Conservation (phyloP, 2,888 invertebrate genomes). For the Oxyteleia sp. region DNA sequence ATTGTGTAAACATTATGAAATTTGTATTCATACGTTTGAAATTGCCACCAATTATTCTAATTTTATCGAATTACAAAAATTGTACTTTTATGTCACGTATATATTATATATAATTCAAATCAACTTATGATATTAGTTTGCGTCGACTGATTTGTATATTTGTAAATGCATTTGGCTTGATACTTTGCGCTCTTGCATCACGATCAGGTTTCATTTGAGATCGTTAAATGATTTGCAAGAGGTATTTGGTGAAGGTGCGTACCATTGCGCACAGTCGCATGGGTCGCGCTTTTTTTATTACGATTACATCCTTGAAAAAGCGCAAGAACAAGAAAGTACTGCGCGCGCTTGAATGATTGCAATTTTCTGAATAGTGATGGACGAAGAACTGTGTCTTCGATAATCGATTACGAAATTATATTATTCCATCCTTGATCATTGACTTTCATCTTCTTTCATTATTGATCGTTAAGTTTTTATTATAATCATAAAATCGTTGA, state of each 20-base stretch:
- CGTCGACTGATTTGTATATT: background rate
- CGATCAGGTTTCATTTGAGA: conserved; percentile 45
- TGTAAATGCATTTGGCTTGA: background rate
- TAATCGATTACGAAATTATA: background rate
- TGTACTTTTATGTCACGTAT: no score
- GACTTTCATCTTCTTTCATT: no score
- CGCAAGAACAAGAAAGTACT: conserved; percentile 18
- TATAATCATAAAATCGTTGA: no score
- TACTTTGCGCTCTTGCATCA: conserved; percentile 55
- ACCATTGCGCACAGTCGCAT: conserved; percentile 22
- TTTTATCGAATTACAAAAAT: no score
- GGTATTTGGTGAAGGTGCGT: conserved; percentile 57
- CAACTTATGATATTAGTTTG: no score
- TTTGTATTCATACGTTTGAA: no score
- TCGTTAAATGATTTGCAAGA: conserved; percentile 48
- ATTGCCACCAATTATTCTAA: no score
- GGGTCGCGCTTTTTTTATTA: conserved; percentile 54
- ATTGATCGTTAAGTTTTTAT: no score
- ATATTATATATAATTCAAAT: no score
- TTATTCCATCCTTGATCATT: background rate
- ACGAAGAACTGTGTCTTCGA: background rate
- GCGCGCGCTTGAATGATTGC: background rate
- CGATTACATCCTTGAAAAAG: conserved; percentile 60
- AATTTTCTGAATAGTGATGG: background rate
- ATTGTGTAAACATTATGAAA: no score